Conservation (phyloP, 2,888 invertebrate species). For the Chromoteleia sp. region DNA sequence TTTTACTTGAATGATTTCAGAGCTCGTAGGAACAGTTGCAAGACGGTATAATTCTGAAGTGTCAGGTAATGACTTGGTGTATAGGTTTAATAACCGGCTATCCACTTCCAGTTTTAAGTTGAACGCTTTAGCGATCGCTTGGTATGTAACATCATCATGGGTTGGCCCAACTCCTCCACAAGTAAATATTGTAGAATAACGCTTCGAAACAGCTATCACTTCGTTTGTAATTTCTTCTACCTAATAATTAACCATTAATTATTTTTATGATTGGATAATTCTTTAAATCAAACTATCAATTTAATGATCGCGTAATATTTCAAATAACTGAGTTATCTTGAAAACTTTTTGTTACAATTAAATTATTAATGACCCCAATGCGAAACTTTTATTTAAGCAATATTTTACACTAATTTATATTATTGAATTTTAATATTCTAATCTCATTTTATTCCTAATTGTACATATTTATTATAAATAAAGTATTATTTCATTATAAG, state of each 20-base stretch:
- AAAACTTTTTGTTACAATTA: no score
- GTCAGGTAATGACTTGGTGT: slow-evolving; percentile 72
- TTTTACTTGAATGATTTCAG: slow-evolving; percentile 75
- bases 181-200: slow-evolving; percentile 86
- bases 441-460: no score
- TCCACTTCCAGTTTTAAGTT: slow-evolving; percentile 77
- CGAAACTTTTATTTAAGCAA: no score
- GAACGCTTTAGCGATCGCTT: slow-evolving; percentile 86
- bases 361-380: no score
- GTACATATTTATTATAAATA: no score
- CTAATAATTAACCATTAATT: slow-evolving; percentile 62
- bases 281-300: no score
- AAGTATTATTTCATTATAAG: no score
- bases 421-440: no score
- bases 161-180: slow-evolving; percentile 90
- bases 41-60: slow-evolving; percentile 74
- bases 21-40: slow-evolving; percentile 76
- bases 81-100: slow-evolving; percentile 78
- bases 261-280: no score
- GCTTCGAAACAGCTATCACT: slow-evolving; percentile 84
- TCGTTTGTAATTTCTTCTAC: slow-evolving; percentile 86
- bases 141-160: slow-evolving; percentile 89
- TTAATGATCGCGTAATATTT: no score
- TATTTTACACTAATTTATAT: no score
- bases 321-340: no score